phyloP scores from a whole-genome alignment of 2,888 invertebrate species.

The Dichetophora obliterata region DNA sequence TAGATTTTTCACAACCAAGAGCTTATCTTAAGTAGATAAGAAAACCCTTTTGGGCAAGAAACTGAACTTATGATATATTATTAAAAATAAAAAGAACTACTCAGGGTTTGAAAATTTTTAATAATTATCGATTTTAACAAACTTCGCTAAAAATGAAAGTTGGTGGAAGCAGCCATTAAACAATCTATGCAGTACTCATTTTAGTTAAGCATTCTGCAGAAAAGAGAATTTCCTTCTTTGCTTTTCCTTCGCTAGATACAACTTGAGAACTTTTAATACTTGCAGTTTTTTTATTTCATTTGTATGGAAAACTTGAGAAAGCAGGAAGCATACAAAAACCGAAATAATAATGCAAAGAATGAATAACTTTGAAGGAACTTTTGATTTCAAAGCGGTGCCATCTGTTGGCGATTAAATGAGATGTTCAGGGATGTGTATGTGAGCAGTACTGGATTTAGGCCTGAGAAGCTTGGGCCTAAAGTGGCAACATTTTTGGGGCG shows the following conservation, averaged over 20 bases:
- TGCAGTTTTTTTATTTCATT: background rate
- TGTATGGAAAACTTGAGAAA: background rate
- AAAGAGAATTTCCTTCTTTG: slow-evolving; percentile 42
- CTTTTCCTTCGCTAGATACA: slow-evolving; percentile 9
- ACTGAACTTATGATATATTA: too few relatives aligned
- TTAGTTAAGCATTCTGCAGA: slow-evolving; percentile 44
- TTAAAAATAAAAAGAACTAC: too few relatives aligned
- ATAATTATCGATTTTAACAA: too few relatives aligned
- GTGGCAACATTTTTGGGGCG: too few relatives aligned
- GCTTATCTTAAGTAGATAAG: too few relatives aligned
- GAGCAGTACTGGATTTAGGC: background rate
- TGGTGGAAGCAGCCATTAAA: background rate
- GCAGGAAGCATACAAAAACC: background rate
- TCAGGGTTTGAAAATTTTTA: too few relatives aligned
- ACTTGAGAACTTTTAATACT: background rate
- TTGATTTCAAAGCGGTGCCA: slow-evolving; percentile 37
- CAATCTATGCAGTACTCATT: slow-evolving; percentile 27
- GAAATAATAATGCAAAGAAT: slow-evolving; percentile 10
- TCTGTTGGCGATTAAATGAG: slow-evolving; percentile 40
- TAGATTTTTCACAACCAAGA: too few relatives aligned
- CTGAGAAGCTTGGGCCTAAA: too few relatives aligned
- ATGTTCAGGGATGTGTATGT: slow-evolving; percentile 8
- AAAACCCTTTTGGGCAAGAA: too few relatives aligned
- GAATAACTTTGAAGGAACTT: slow-evolving; percentile 7
- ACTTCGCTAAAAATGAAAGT: too few relatives aligned